These are phyloP conservation scores for Gymnobelideus leadbeateri DNA, from an alignment of 2,113 vertebrate genomes.

Conservation along the genomic window DNA sequence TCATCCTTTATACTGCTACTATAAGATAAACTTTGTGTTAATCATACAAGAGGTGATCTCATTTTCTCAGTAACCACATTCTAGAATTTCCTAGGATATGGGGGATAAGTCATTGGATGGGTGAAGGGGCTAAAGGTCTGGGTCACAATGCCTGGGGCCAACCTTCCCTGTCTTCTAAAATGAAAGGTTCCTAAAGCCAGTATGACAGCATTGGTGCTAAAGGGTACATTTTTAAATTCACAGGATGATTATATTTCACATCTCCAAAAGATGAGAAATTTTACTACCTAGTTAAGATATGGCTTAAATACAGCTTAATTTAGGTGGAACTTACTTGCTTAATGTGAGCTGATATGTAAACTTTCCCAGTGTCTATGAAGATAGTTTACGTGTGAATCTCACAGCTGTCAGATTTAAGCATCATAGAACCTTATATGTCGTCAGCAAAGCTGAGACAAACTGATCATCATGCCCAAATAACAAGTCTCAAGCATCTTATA, in stretches of 20 bases:
- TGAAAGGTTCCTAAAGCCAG: too few species aligned
- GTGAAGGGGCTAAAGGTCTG: not conserved
- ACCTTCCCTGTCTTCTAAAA: too few species aligned
- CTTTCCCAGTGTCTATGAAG: not conserved
- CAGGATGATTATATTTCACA: too few species aligned
- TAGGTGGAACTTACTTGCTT: not conserved
- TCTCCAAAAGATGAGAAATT: too few species aligned
- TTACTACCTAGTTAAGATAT: not conserved
- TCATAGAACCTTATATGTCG: not conserved
- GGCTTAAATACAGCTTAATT: not conserved
- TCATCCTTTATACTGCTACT: not conserved
- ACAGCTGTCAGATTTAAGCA: not conserved
- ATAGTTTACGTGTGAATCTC: too few species aligned
- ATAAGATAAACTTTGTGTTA: not conserved
- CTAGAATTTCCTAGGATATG: not conserved
- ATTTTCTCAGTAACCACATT: not conserved
- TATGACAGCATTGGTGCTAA: too few species aligned
- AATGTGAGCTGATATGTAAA: not conserved
- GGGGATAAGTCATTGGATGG: too few species aligned
- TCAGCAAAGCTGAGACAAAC: not conserved
- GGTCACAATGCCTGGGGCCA: not conserved
- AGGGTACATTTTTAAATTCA: not conserved
- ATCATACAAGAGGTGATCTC: not conserved
- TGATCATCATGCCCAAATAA: not conserved
- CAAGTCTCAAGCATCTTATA: not conserved